These are phyloP conservation scores for Melipona bicolor DNA, from an alignment of 2,888 invertebrate species.

Conservation along the genomic window DNA sequence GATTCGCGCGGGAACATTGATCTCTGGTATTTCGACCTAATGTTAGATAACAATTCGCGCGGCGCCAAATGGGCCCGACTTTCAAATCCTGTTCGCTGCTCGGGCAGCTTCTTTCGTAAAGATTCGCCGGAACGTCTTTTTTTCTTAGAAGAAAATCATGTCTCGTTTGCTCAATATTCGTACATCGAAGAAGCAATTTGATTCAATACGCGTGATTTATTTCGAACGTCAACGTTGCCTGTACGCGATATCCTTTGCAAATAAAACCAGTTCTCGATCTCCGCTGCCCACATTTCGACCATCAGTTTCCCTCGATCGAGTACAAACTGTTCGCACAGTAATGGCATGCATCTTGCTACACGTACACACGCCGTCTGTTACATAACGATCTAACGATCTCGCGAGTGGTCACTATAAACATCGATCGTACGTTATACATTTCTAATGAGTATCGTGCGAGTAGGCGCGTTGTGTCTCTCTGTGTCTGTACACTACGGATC, in stretches of 20 bases:
- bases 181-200: background rate
- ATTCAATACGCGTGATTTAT: background rate
- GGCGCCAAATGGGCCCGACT: slow-evolving; percentile 2
- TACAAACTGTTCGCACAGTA: background rate
- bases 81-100: slow-evolving; percentile 6
- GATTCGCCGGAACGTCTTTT: background rate
- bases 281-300: background rate
- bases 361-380: background rate
- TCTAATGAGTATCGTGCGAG: slow-evolving; percentile 35
- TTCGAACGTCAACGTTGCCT: no score
- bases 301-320: slow-evolving; percentile 12
- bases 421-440: slow-evolving; percentile 3
- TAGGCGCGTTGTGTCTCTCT: background rate
- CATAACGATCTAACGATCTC: background rate
- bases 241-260: no score
- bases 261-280: background rate
- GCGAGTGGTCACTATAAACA: background rate
- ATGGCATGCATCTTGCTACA: background rate
- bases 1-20: background rate
- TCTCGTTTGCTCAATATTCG: background rate
- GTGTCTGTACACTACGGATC: background rate
- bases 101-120: background rate
- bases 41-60: background rate
- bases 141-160: background rate
- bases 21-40: background rate